Base-by-base conservation (phyloP, 2,888 invertebrate genomes). In the Acrobasis suavella region DNA sequence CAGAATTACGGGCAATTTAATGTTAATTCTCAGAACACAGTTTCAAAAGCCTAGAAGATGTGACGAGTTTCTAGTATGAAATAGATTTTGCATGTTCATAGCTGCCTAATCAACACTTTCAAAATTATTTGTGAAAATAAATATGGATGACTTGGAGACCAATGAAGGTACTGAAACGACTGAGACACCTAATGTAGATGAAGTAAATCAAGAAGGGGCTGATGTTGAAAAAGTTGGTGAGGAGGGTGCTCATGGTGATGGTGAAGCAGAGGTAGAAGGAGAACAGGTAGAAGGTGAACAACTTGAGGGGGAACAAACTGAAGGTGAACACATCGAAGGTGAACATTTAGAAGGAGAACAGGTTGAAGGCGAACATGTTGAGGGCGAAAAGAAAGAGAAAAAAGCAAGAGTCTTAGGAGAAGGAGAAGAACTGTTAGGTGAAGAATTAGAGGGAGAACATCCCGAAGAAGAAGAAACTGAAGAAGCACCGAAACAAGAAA, bases 1-100 rank as follows among this genome's bases (percentile, higher is more conserved):
- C 66, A 85, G 78, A 79, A 87, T 90, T 67, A 89, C 88, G 9
- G 83, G 80, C 65, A 88, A 87, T 69, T 73, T 90, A 66, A 87
- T 84, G 49, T 62, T 77, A 55, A 75, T 82, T 55, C 70, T 89
- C 10, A 81, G 89, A 56, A 71, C 72, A 64, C 77, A 85, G 17
- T 82, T 89, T 55, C 76, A 76, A 38, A 85, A 80, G 68, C 81
- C 81, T 62, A 78, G 81, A 85, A 77, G 83, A 64, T 78, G 79
- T 63, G 86, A 90, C 67, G 80, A 82, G 49, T 83, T 77, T 70
- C 71, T 86, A 65, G 88, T 89, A 68, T 89, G 78, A 87, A 55
- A 50, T 71, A 69, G 65, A 65, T 46, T 50, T 16, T 5, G 32
- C 17, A 50, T 42, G 7, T 10, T 52, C n/a, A 60, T 50, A 46